Evolutionary conservation across 2,888 invertebrate genomes (phyloP).

Genomic region (Melinaea menophilus): DNA sequence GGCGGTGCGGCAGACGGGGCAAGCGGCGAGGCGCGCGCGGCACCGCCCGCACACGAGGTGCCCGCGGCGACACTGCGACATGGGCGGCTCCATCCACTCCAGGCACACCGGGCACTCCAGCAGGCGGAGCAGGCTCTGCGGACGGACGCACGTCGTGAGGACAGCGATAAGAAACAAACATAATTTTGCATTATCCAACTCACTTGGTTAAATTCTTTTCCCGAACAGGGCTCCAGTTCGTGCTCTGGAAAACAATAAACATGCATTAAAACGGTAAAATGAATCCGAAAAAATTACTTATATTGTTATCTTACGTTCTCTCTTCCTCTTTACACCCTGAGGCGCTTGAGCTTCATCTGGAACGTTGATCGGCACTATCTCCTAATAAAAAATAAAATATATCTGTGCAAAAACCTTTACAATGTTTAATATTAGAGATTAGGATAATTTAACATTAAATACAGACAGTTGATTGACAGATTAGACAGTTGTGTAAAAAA

Average conservation of each 20-base stretch:
- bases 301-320: conserved; percentile 39
- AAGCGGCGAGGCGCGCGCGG: conserved; percentile 73
- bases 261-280: not conserved
- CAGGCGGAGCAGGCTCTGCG: conserved; percentile 60
- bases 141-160: too few relatives aligned
- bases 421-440: too few relatives aligned
- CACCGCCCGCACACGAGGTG: conserved; percentile 79
- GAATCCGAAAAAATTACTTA: not conserved
- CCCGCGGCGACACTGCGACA: conserved; percentile 80
- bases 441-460: too few relatives aligned
- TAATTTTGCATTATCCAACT: conserved; percentile 23
- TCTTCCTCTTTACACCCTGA: conserved; percentile 46
- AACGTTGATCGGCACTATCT: not conserved
- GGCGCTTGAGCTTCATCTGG: conserved; percentile 13
- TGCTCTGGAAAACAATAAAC: conserved; percentile 33
- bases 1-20: conserved; percentile 79
- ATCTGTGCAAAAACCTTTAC: too few relatives aligned
- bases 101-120: conserved; percentile 82
- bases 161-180: too few relatives aligned
- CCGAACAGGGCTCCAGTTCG: conserved; percentile 44
- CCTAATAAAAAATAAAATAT: conserved; percentile 1
- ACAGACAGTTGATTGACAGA: too few relatives aligned
- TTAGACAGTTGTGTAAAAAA: not conserved
- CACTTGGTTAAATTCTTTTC: conserved; percentile 59
- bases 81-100: conserved; percentile 80